Conservation (phyloP, 2,888 invertebrate species). For the Agrotis puta region DNA sequence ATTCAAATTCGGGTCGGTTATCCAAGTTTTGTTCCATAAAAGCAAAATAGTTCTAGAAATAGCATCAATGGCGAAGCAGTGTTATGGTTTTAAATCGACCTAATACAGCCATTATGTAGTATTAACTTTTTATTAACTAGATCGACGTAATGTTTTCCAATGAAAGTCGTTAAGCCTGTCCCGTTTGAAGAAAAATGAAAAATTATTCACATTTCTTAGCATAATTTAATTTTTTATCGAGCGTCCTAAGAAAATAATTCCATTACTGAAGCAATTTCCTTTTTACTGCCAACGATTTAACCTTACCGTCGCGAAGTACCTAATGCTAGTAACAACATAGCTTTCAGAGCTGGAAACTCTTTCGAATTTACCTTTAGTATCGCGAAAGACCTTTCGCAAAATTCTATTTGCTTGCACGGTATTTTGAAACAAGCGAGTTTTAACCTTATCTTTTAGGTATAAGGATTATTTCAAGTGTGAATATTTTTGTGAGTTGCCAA, state of each 20-base stretch:
- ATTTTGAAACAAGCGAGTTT: constrained; percentile 52
- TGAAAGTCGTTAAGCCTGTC: constrained; percentile 53
- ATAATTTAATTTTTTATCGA: constrained; percentile 69
- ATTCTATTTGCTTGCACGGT: constrained; percentile 64
- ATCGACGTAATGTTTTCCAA: constrained; percentile 51
- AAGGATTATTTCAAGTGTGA: constrained; percentile 46
- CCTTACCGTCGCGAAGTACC: constrained; percentile 69
- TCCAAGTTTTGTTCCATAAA: background rate
- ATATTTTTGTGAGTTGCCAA: constrained; percentile 33
- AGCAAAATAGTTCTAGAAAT: background rate
- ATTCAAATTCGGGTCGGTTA: background rate
- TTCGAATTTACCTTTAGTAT: constrained; percentile 86
- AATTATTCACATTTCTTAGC: constrained; percentile 62
- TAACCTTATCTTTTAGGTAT: constrained; percentile 55
- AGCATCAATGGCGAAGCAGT: background rate
- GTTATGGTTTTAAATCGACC: background rate
- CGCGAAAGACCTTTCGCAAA: constrained; percentile 75
- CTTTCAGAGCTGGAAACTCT: constrained; percentile 83
- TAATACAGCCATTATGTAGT: constrained; percentile 33
- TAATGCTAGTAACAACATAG: constrained; percentile 73
- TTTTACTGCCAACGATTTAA: constrained; percentile 78
- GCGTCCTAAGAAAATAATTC: constrained; percentile 76
- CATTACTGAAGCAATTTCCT: constrained; percentile 80
- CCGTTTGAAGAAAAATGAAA: constrained; percentile 64
- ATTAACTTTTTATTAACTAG: constrained; percentile 12